Evolutionary conservation across 1,140 invertebrate species (phyloP), one percentile per base, ranked within the genome.

Genomic region (Bombus affinis): DNA sequence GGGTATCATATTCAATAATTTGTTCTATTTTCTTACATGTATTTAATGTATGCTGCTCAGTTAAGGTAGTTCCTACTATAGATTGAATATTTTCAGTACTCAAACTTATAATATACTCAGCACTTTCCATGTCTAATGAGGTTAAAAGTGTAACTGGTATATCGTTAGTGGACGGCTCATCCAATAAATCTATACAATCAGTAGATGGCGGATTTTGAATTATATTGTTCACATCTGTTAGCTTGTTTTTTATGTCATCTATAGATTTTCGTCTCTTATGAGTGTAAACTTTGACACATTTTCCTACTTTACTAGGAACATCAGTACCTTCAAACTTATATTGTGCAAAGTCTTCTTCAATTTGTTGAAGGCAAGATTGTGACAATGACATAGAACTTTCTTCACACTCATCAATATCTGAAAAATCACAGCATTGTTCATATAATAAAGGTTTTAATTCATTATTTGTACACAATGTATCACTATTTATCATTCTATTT

Each of bases 271-370:
- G 92, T 78, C 92, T 93, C 73, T 95, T 95, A 62, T 94, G 93
- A 35, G 93, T 93, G 71, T 95, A 95, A 18, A 94, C 94, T 78
- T 93, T 92, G 53, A 93, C 91, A 87, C 93, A 95, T 82, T 94
- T 93, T 22, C 93, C 94, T 62, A 94, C 90, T 81, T 86, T 90
- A 73, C 86, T 92, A 44, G 91, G 84, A 83, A 93, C 90, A 70
- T 94, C 92, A 22, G 81, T 74, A 62, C 72, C 90, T 79, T 94
- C 92, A 9, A 73, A 71, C 18, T 86, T 73, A 84, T 90, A 88
- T 59, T 86, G 73, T 62, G 85, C 72, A 25, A 86, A 84, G 57
- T 82, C 81, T 44, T 89, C 78, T 25, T 88, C 84, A 47, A 81
- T 80, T 81, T 83, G 62, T 81, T 87, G 78, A 72, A 81, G 65